Evolutionary conservation across 92 coral and sea anemone species (phyloP).

Genomic region (Meandrina meandrites): DNA sequence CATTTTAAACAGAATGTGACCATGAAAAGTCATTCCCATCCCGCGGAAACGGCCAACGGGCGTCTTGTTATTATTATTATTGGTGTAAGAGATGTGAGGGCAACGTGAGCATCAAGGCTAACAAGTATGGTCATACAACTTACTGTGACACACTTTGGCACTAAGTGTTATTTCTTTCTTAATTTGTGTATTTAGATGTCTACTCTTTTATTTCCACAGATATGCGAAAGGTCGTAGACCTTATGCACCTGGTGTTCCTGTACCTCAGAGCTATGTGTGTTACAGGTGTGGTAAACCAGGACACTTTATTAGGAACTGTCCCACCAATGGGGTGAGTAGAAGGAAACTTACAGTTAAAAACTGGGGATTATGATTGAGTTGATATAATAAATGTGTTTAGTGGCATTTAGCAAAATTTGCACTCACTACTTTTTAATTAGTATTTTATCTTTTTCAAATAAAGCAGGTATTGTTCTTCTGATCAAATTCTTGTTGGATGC

Average conservation of each 20-base stretch:
- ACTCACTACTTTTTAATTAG: no score
- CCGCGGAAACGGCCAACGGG: no score
- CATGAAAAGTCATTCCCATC: no score
- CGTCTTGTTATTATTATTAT: no score
- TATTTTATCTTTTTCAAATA: no score
- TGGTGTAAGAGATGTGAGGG: no score
- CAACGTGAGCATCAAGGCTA: no score
- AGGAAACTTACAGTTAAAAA: neutral
- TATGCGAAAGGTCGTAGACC: slow-evolving; percentile 91
- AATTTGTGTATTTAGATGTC: neutral
- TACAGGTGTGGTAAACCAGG: slow-evolving; percentile 97
- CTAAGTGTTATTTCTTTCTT: neutral
- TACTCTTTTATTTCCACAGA: slow-evolving; percentile 43
- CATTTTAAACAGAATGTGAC: no score
- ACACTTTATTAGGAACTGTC: slow-evolving; percentile 96
- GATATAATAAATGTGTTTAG: no score
- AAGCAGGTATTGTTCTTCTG: neutral
- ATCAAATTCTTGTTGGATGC: neutral
- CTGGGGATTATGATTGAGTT: neutral
- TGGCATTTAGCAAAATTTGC: no score
- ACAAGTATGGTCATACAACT: neutral
- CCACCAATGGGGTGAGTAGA: slow-evolving; percentile 93
- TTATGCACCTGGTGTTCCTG: slow-evolving; percentile 69
- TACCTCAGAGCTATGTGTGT: slow-evolving; percentile 91
- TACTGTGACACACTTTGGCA: neutral